A percentile compares a stretch with the other conserved stretches of the same genome.
Evolutionary conservation across 2,888 invertebrate species (phyloP).

Genomic region (Adelphocoris suturalis): DNA sequence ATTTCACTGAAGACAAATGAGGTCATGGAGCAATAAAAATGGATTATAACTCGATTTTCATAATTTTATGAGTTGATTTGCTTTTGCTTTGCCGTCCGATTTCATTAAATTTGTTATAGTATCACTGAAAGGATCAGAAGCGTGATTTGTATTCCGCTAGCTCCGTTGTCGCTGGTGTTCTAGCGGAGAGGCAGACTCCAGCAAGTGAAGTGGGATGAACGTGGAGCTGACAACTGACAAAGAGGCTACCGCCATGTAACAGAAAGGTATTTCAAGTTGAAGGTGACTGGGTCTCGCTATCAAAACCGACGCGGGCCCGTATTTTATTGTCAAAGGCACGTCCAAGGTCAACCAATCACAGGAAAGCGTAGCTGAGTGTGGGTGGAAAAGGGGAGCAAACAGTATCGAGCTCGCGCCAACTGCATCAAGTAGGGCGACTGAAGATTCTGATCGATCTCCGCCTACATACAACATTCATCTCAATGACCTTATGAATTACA

Average conservation of each 20-base stretch:
- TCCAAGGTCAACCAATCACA: slow-evolving; percentile 59
- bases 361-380: background rate
- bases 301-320: slow-evolving; percentile 22
- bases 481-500: background rate
- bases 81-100: too few species aligned
- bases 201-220: slow-evolving; percentile 39
- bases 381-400: slow-evolving; percentile 7
- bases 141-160: too few species aligned
- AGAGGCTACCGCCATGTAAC: slow-evolving; percentile 3
- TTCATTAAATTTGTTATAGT: too few species aligned
- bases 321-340: slow-evolving; percentile 63
- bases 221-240: slow-evolving; percentile 40
- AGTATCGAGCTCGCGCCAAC: slow-evolving; percentile 44
- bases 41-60: too few species aligned
- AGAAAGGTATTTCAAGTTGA: slow-evolving; percentile 43
- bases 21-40: too few species aligned
- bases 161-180: background rate
- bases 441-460: slow-evolving; percentile 49
- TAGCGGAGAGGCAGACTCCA: background rate
- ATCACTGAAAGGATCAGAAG: too few species aligned
- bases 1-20: too few species aligned
- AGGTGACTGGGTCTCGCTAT: slow-evolving; percentile 6
- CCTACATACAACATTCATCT: slow-evolving; percentile 38
- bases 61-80: too few species aligned
- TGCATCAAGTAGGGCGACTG: slow-evolving; percentile 41